phyloP scores from a whole-genome alignment of 2,797 vertebrate genomes.

The Antrozous pallidus region DNA sequence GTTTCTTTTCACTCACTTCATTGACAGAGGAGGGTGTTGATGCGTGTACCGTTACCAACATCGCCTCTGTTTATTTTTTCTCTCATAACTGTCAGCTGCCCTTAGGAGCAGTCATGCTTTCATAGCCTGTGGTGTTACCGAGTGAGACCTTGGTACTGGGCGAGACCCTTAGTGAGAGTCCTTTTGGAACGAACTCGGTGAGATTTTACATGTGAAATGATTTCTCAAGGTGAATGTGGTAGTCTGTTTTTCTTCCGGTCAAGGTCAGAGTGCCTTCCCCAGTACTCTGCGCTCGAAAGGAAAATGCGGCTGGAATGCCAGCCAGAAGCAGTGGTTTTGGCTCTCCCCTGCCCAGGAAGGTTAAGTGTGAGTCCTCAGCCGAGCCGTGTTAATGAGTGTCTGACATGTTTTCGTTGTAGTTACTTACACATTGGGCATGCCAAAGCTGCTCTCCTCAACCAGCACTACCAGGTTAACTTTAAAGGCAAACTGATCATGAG shows the following conservation, averaged over 20 bases:
- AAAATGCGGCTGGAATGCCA: background rate
- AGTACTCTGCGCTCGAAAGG: background rate
- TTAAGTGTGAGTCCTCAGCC: background rate
- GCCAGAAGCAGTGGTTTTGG: slow-evolving; percentile 3
- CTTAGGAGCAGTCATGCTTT: background rate
- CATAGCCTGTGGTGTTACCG: background rate
- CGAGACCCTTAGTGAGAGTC: background rate
- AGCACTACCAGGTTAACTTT: slow-evolving; percentile 98
- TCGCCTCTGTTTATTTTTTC: background rate
- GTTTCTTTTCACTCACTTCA: background rate
- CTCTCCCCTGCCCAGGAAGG: slow-evolving; percentile 31
- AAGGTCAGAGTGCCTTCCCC: background rate
- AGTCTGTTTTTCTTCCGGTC: background rate
- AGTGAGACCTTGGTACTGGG: background rate
- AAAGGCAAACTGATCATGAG: slow-evolving; percentile 99
- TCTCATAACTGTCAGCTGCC: background rate
- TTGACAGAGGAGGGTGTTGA: background rate
- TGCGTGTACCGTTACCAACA: background rate
- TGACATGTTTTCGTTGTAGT: slow-evolving; percentile 81
- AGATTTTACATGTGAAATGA: background rate
- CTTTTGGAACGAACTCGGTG: background rate
- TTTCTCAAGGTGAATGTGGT: background rate
- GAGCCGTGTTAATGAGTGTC: slow-evolving; percentile 62
- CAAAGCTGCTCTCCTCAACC: slow-evolving; percentile 97
- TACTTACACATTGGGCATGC: slow-evolving; percentile 98